A percentile compares a stretch with the other conserved stretches of the same genome.
These are phyloP conservation scores for Dicaeum eximium DNA, from an alignment of 2,113 vertebrate genomes.

Conservation along the genomic window DNA sequence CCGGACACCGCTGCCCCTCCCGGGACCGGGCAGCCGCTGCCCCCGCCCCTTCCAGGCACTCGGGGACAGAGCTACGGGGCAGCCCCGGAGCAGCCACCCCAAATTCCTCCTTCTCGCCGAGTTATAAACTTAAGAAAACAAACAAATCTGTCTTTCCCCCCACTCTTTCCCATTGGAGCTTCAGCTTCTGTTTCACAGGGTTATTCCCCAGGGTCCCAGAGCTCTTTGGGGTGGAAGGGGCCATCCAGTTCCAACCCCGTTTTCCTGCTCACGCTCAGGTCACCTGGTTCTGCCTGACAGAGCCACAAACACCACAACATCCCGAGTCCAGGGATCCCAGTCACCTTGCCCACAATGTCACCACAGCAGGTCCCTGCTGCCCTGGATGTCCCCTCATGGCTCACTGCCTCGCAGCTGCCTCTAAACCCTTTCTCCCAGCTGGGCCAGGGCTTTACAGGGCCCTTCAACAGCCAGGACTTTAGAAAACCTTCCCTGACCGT, in stretches of 20 bases:
- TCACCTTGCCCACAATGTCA: fast-evolving
- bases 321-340: fast-evolving
- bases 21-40: not conserved
- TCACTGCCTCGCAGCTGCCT: not conserved
- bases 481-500: not conserved
- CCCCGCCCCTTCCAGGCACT: not conserved
- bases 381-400: fast-evolving
- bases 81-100: not conserved
- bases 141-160: not conserved
- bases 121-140: not conserved
- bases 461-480: not conserved
- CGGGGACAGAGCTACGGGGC: not conserved
- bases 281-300: not conserved
- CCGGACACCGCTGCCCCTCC: not conserved
- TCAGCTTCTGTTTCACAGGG: not conserved
- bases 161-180: not conserved
- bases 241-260: not conserved
- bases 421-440: not conserved
- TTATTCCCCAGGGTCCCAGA: not conserved
- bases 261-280: not conserved
- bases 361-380: not conserved
- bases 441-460: not conserved
- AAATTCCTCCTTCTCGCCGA: not conserved
- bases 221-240: not conserved
- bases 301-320: fast-evolving